phyloP scores from a whole-genome alignment of 2,888 invertebrate genomes.

The Lepas anatifera region DNA sequence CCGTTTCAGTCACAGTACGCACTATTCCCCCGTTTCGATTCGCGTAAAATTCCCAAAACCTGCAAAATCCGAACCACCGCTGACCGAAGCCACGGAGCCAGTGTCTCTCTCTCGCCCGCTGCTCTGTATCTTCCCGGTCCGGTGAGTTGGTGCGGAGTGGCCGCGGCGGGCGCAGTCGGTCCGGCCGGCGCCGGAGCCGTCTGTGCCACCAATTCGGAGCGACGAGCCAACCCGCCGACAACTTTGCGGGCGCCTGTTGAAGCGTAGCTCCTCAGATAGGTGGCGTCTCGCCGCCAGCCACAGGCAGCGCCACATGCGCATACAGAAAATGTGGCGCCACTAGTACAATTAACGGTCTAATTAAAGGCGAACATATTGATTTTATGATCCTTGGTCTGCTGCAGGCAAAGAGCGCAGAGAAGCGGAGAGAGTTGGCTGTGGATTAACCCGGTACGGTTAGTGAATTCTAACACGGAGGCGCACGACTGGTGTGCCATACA shows the following conservation, averaged over 20 bases:
- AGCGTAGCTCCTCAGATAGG: neutral
- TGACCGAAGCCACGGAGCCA: no score
- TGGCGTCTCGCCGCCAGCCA: neutral
- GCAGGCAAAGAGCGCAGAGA: neutral
- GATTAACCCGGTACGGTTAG: neutral
- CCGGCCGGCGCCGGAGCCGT: no score
- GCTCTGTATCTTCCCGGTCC: no score
- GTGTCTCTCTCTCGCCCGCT: no score
- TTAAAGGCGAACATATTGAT: neutral
- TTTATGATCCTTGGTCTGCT: neutral
- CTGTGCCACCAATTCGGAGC: slow-evolving; percentile 2
- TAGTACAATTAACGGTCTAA: neutral
- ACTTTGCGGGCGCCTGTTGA: neutral
- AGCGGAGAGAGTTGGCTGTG: neutral
- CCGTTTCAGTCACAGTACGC: no score
- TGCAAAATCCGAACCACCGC: no score
- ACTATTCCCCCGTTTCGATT: no score
- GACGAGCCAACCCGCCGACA: neutral
- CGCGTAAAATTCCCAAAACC: no score
- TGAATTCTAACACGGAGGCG: no score
- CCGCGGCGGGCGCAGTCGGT: no score
- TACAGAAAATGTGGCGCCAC: neutral
- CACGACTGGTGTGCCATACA: no score
- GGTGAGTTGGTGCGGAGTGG: no score
- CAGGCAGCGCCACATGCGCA: neutral